A percentile compares a stretch with the other conserved stretches of the same genome.
Evolutionary conservation across 2,888 invertebrate genomes (phyloP).

Genomic region (Callinectes sapidus): DNA sequence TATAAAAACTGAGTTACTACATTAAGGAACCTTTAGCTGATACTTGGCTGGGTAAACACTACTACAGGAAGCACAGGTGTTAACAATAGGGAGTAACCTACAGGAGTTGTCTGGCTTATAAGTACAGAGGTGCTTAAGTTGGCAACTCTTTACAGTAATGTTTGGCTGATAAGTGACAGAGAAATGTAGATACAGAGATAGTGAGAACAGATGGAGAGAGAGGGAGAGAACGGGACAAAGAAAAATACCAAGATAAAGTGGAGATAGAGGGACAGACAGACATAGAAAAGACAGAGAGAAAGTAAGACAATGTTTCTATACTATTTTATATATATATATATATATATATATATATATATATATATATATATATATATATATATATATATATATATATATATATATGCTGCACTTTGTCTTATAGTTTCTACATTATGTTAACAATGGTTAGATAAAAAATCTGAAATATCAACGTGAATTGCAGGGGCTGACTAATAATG

Average conservation of each 20-base stretch:
- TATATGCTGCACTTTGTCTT: no score
- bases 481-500: not conserved
- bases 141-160: not conserved
- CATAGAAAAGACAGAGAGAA: not conserved
- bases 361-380: no score
- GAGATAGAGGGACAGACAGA: not conserved
- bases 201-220: no score
- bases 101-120: not conserved
- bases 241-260: not conserved
- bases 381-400: no score
- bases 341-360: not conserved
- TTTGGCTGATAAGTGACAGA: not conserved
- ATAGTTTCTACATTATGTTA: not conserved
- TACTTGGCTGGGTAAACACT: not conserved
- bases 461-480: not conserved
- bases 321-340: not conserved
- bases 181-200: no score
- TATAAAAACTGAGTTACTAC: not conserved
- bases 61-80: not conserved
- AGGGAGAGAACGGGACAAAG: not conserved
- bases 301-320: not conserved
- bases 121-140: not conserved
- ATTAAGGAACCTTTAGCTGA: not conserved
- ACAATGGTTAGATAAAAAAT: not conserved
- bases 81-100: not conserved